Conservation (phyloP, 2,888 invertebrate genomes). For the Andrena praecox region DNA sequence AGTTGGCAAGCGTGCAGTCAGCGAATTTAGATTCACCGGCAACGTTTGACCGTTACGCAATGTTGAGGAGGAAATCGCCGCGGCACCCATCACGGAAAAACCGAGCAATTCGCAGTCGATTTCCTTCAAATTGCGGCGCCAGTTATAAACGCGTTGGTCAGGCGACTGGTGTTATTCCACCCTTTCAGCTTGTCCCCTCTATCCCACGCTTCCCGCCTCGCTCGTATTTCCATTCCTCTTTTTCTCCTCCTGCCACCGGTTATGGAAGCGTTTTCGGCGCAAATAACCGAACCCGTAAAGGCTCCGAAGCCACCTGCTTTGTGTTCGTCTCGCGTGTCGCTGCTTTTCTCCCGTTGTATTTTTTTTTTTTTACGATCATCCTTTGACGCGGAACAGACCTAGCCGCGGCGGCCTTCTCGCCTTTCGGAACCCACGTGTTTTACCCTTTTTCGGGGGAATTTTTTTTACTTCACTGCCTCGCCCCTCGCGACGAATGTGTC, state of each 20-base stretch:
- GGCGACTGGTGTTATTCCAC: not conserved
- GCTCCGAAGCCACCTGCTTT: constrained; percentile 55
- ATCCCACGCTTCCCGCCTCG: not conserved
- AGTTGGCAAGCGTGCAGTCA: constrained; percentile 66
- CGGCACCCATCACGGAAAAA: constrained; percentile 23
- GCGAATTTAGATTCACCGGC: constrained; percentile 70
- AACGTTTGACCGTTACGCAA: constrained; percentile 65
- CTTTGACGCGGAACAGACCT: constrained; percentile 49
- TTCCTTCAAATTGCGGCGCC: constrained; percentile 17
- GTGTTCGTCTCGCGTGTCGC: constrained; percentile 42
- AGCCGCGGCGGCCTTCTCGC: constrained; percentile 3
- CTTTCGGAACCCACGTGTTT: constrained; percentile 4
- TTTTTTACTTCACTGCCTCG: not conserved
- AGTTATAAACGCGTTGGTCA: not conserved
- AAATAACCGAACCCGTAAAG: constrained; percentile 50
- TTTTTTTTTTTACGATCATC: constrained; percentile 39
- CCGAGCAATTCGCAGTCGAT: constrained; percentile 13
- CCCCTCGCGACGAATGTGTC: not conserved
- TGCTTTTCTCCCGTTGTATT: constrained; percentile 13
- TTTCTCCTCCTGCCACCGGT: not conserved
- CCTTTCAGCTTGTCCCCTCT: not conserved
- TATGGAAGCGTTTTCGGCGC: constrained; percentile 15
- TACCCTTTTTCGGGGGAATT: not conserved
- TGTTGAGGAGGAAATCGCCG: constrained; percentile 59
- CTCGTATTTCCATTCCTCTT: constrained; percentile 14